phyloP scores from a whole-genome alignment of 2,113 vertebrate genomes.

The Spea bombifrons region DNA sequence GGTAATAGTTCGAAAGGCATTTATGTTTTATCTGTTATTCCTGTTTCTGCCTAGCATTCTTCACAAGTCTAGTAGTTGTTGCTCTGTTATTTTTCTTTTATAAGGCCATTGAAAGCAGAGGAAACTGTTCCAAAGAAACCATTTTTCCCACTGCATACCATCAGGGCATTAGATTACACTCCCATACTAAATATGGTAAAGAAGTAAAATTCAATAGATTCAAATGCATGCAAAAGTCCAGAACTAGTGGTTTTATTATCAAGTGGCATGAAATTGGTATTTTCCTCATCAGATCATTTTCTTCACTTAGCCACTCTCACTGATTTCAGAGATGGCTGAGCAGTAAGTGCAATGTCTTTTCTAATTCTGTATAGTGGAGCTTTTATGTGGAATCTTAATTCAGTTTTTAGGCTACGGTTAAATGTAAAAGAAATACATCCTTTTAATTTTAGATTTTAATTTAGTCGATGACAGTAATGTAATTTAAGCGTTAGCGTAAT shows the following conservation, averaged over 20 bases:
- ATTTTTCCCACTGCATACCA: neutral
- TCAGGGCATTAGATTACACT: neutral
- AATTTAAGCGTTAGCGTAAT: neutral
- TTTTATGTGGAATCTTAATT: slow-evolving; percentile 1
- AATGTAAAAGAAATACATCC: neutral
- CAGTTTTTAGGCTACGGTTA: slow-evolving; percentile 8
- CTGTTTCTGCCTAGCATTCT: neutral
- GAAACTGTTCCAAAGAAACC: neutral
- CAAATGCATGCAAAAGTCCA: slow-evolving; percentile 8
- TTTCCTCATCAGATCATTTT: slow-evolving; percentile 23
- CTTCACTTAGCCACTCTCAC: slow-evolving; percentile 6
- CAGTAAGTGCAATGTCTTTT: slow-evolving; percentile 7
- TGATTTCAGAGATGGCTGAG: slow-evolving; percentile 29
- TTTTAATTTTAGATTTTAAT: neutral
- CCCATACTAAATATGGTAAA: neutral
- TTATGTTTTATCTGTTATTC: neutral
- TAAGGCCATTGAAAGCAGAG: neutral
- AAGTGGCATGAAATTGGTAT: slow-evolving; percentile 24
- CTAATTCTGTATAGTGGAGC: slow-evolving; percentile 8
- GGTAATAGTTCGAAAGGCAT: too few relatives aligned
- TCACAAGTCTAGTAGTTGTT: neutral
- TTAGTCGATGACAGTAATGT: neutral
- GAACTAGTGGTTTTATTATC: slow-evolving; percentile 29
- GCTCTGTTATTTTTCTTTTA: neutral
- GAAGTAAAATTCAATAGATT: neutral